Conservation (phyloP, 2,888 invertebrate species). For the Brenthis daphne region DNA sequence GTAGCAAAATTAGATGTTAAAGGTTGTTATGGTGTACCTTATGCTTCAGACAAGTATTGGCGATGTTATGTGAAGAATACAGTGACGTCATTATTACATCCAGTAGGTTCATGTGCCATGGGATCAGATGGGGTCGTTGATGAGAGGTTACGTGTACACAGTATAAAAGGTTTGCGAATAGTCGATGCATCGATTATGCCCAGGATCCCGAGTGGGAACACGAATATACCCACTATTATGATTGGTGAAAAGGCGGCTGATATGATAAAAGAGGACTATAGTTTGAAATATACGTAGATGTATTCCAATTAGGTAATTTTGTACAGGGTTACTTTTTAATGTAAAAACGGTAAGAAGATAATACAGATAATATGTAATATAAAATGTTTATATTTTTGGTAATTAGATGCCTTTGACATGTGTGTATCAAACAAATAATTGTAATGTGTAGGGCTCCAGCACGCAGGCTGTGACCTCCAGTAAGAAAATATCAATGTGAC, state of each 20-base stretch:
- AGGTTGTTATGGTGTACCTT: constrained; percentile 73
- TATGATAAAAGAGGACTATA: constrained; percentile 62
- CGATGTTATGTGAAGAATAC: constrained; percentile 82
- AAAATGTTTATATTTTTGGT: too few species aligned
- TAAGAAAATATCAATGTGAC: too few species aligned
- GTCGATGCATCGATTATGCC: constrained; percentile 72
- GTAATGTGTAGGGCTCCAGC: too few species aligned
- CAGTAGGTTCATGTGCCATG: constrained; percentile 75
- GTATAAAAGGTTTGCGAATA: constrained; percentile 57
- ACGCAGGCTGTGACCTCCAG: too few species aligned
- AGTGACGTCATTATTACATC: constrained; percentile 83
- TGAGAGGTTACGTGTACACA: constrained; percentile 59
- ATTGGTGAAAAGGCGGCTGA: constrained; percentile 72
- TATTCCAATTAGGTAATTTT: not conserved
- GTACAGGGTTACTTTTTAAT: not conserved
- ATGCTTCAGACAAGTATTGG: constrained; percentile 84
- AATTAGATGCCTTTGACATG: too few species aligned
- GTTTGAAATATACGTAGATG: constrained; percentile 22
- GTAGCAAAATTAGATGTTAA: constrained; percentile 62
- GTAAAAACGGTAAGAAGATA: not conserved
- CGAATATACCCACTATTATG: constrained; percentile 71
- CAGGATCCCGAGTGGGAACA: constrained; percentile 64
- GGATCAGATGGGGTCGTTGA: constrained; percentile 65
- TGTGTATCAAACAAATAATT: too few species aligned
- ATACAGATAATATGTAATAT: too few species aligned